A percentile compares a stretch with the other conserved stretches of the same genome.
Evolutionary conservation across 1,140 invertebrate species (phyloP).

Genomic region (Vanessa tameamea): DNA sequence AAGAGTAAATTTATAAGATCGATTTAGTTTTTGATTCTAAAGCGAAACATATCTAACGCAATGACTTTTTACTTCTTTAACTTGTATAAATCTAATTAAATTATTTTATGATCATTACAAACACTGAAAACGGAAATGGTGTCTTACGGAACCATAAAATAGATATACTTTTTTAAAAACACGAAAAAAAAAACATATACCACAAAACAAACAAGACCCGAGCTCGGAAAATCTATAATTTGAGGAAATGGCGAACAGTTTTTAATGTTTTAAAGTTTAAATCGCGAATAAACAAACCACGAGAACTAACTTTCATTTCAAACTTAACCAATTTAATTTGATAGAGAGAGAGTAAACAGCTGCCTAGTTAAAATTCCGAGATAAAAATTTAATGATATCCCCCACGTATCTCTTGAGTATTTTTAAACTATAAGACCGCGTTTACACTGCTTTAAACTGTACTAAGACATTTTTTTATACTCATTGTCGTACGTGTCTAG

Average conservation of each 20-base stretch:
- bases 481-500: not conserved
- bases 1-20: no score
- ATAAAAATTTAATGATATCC: conserved; percentile 26
- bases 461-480: not conserved
- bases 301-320: conserved; percentile 20
- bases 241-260: not conserved
- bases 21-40: no score
- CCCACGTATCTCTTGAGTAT: conserved; percentile 8
- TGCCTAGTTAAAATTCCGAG: conserved; percentile 24
- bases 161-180: no score
- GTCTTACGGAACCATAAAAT: no score
- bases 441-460: not conserved
- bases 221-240: not conserved
- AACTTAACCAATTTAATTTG: conserved; percentile 23
- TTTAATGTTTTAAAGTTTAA: conserved; percentile 21
- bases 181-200: no score
- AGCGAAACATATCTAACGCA: no score
- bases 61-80: no score
- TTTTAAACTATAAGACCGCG: conserved; percentile 13
- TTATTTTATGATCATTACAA: no score
- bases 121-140: no score
- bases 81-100: no score
- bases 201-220: not conserved
- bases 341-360: conserved; percentile 23
- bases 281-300: conserved; percentile 13